Base-by-base conservation (phyloP, 2,797 vertebrate species). In the Emys orbicularis region DNA sequence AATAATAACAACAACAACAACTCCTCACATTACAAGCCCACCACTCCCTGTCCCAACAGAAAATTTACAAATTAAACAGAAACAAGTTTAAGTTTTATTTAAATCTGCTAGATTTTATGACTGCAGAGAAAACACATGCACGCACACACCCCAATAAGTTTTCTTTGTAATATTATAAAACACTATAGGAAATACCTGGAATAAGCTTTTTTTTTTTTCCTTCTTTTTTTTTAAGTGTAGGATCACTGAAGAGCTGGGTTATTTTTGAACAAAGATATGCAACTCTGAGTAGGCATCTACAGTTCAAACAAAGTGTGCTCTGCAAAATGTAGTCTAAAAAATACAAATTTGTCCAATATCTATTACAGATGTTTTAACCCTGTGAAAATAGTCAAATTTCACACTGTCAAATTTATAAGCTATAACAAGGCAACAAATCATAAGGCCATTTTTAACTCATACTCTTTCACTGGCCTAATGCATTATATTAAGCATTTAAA, bases 61-160 rank as follows among this genome's bases (percentile, higher is more conserved):
- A 92, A 91, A 19, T 74, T 84, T 90, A 68, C 50, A 81, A 80
- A 74, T 83, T 81, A 54, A 83, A 52, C n/a, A 92, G 59, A 93
- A 93, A 52, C 37, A 54, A 8, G 52, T 23, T 47, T n/a, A 83
- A 96, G 41, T 29, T 91, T 94, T 86, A 84, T 57, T 83, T 91
- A 92, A 95, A 93, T 50, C 13, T 81, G 41, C 54, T 54, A 59
- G 52, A 84, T 81, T 8, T 90, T 74, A 79, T 88, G 34, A 88
- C 52, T 95, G 65, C 9, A 89, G 52, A 47, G 29, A 81, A 83
- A 83, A 91, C 79, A 37, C 59, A 61, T 34, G 13, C 7, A 34
- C 2, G 27, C 57, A 59, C 29, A 29, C 31, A 8, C 31, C 29
- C 59, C 59, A 34, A 21, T 80, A 89, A 84, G 9, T 15, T 90